Evolutionary conservation across 2,888 invertebrate genomes (phyloP), one percentile per base, ranked within the genome.

Genomic region (Synanthedon andrenaeformis): DNA sequence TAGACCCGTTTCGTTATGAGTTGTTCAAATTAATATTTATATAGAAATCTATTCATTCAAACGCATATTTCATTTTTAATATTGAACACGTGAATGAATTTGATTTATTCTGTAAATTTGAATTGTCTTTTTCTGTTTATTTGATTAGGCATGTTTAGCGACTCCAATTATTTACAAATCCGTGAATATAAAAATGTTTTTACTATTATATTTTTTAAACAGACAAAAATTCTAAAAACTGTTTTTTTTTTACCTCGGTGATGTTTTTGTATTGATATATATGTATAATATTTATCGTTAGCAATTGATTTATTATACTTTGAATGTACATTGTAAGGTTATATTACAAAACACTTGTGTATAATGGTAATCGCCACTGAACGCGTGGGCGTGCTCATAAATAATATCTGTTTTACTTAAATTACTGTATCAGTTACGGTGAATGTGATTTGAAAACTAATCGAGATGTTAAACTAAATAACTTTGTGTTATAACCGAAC

Each of bases 21-120:
- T 53, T 55, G 59, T 53, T 59, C 69, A 67, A 78, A 79, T 79
- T 77, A 76, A 76, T 77, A 74, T 75, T 72, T 75, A 73, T 70
- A 70, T 62, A 64, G 62, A 66, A 65, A 60, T 64, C 62, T 70
- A 70, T 75, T 70, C 67, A 64, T 64, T 62, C 59, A 60, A 57
- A 52, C 63, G 67, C 66, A 69, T 70, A 69, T 64, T 62, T 63
- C 60, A 58, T 62, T 60, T 55, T 57, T 45, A 45, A 13, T 35
- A 35, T 35, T 35, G 5, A 23, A 23, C 23, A 23, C 35, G 35
- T 35, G 35, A 35, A 35, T 35, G 35, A 35, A 35, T 35, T 35
- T 35, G 35, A 35, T 35, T 35, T 35, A 35, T 35, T 3, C 35
- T 35, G 35, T 35, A 35, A 35, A 8, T 35, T 35, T 35, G 35